Evolutionary conservation across 2,888 invertebrate species (phyloP), one percentile per base, ranked within the genome.

Genomic region (Ecliptopera silaceata): DNA sequence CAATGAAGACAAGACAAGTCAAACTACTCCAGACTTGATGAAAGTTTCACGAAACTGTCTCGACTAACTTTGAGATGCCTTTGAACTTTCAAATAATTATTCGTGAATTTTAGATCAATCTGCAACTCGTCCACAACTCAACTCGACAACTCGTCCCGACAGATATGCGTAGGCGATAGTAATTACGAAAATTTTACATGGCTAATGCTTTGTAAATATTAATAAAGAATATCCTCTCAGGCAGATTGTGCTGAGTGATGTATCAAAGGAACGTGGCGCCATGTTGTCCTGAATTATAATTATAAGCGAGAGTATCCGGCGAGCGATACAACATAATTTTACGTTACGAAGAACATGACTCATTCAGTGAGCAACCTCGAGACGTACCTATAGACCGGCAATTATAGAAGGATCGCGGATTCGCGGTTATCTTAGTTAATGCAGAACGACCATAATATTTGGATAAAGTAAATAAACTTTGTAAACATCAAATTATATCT

Each of bases 11-110:
- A 77, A 75, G 72, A 74, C 66, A 64, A 63, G 70, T 68, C 64
- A 68, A 72, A 77, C 78, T 75, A 77, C 79, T 80, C 69, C 65
- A 78, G 74, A 74, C 73, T 69, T 75, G 73, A 81, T 81, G 79
- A 79, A 79, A 80, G 66, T 79, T 80, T 79, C 65, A 75, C 71
- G 62, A 58, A 59, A 55, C 56, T 56, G 51, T 47, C 68, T 65
- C 56, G 56, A 62, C 63, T 61, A 66, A 61, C 61, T 61, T 8
- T 56, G 57, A 61, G 55, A 56, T 49, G 61, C 55, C 63, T 66
- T 72, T 65, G 63, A 61, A 63, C 60, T 64, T 70, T 61, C 44
- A 13, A 47, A 60, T 69, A 66, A 69, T 68, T 66, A 65, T 63
- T 51, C 56, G 48, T 59, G 50, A 64, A 62, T 58, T 62, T 69